Base-by-base conservation (phyloP, 2,797 vertebrate genomes). In the Coreius guichenoti region DNA sequence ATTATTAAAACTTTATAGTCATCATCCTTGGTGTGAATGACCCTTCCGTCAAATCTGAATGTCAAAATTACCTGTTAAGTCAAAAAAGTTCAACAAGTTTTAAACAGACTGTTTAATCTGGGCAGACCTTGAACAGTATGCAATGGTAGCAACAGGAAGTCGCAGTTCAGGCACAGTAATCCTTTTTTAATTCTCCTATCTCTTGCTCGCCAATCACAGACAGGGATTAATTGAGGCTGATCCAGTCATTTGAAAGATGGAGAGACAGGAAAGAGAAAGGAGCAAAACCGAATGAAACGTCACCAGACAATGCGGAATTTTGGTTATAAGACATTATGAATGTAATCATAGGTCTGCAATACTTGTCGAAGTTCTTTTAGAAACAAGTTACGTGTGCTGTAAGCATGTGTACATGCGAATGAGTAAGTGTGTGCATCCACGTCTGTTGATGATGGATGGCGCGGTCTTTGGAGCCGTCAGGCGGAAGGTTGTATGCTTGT, bases 381-480 rank as follows among this genome's bases (percentile, higher is more conserved):
- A 77, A 77, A 45, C 33, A 61, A 47, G 63, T 81, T 80, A 19
- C 19, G 1, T 70, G 23, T 39, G 51, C 61, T 39, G 31, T 82
- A 69, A 81, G 47, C 26, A 56, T 81, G 84, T 67, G 19, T 33
- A 43, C 51, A 74, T 6, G 19, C 43, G 9, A 47, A 49, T 69
- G 47, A 13, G 69, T 43, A 26, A 21, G 17, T 21, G 56, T 67
- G 31, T 56, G 58, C 56, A 43, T 76, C 58, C 45, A 29, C 51
- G 29, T 51, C 70, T 69, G 49, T 47, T 19, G 26, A 36, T 86
- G 61, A 83, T 68, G 61, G 73, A 83, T 77, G 73, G 63, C 12
- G 12, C 19, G 47, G 82, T 77, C 33, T 33, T 56, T 77, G 61
- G 47, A 68, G 73, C 61, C n/a, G 61, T 83, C 61, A 56, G 83